Evolutionary conservation across 2,888 invertebrate genomes (phyloP).

Genomic region (Drosophila nigricruria): DNA sequence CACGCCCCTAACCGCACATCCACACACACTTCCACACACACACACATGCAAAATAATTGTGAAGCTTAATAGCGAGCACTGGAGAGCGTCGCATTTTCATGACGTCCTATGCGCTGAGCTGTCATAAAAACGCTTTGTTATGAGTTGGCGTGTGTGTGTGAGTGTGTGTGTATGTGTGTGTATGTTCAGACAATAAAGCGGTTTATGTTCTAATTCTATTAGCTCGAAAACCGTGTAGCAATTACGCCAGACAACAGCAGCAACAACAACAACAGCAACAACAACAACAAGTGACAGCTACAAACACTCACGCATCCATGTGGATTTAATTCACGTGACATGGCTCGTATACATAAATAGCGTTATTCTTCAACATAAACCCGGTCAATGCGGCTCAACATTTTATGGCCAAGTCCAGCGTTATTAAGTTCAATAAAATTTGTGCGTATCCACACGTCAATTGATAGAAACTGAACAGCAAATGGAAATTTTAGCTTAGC

Average conservation of each 20-base stretch:
- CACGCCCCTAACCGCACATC: slow-evolving; percentile 8
- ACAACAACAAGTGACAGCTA: slow-evolving; percentile 20
- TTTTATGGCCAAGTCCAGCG: slow-evolving; percentile 34
- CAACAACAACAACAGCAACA: slow-evolving; percentile 20
- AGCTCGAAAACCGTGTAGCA: slow-evolving; percentile 70
- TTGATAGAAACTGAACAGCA: slow-evolving; percentile 23
- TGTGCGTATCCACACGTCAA: slow-evolving; percentile 16
- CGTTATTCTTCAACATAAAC: slow-evolving; percentile 7
- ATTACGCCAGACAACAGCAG: slow-evolving; percentile 58
- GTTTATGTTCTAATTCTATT: slow-evolving; percentile 79
- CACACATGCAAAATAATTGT: slow-evolving; percentile 59
- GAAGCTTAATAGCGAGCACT: slow-evolving; percentile 57
- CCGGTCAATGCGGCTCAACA: slow-evolving; percentile 18
- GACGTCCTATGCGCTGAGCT: slow-evolving; percentile 62
- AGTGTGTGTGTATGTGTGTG: slow-evolving; percentile 19
- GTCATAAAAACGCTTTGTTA: slow-evolving; percentile 73
- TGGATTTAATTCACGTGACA: slow-evolving; percentile 41
- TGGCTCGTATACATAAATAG: slow-evolving; percentile 10
- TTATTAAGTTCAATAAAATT: slow-evolving; percentile 48
- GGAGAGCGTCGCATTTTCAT: slow-evolving; percentile 49
- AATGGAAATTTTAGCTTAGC: neutral
- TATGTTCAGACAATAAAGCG: slow-evolving; percentile 66
- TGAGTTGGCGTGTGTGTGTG: slow-evolving; percentile 29
- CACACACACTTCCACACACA: slow-evolving; percentile 6
- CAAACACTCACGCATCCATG: slow-evolving; percentile 36